phyloP scores from a whole-genome alignment of 2,888 invertebrate genomes.

The Ophion slaviceki region DNA sequence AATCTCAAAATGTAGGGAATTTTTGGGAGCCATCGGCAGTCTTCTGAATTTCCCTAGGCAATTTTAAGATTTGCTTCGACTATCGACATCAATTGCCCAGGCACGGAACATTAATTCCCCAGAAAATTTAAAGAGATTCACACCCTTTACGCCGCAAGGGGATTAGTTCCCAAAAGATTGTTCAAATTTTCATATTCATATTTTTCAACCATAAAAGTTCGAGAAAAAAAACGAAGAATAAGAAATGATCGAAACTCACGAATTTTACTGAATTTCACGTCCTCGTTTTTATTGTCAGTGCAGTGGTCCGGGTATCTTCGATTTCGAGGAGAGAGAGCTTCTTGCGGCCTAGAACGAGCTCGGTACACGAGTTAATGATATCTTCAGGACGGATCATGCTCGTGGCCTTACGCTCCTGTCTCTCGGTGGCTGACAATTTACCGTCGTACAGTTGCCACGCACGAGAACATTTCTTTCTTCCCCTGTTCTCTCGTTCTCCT shows the following conservation, averaged over 20 bases:
- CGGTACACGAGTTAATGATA: slow-evolving; percentile 53
- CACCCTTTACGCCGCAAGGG: no score
- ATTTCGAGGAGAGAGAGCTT: slow-evolving; percentile 40
- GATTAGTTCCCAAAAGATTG: background rate
- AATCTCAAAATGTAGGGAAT: background rate
- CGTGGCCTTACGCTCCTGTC: slow-evolving; percentile 39
- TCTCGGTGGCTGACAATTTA: slow-evolving; percentile 43
- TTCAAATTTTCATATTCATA: background rate
- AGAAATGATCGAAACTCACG: slow-evolving; percentile 50
- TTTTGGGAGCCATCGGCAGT: no score
- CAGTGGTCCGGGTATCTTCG: slow-evolving; percentile 38
- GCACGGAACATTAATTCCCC: no score
- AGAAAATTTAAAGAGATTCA: no score
- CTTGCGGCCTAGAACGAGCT: slow-evolving; percentile 3
- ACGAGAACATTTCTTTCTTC: slow-evolving; percentile 23
- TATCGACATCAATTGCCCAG: background rate
- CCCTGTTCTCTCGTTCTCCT: background rate
- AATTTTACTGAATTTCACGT: slow-evolving; percentile 46
- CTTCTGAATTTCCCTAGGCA: background rate
- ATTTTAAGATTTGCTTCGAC: background rate
- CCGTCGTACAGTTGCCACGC: slow-evolving; percentile 34
- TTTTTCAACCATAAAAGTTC: background rate
- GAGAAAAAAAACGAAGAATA: background rate
- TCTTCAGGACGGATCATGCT: slow-evolving; percentile 61
- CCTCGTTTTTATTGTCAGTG: slow-evolving; percentile 31